phyloP scores from a whole-genome alignment of 1,140 invertebrate genomes.

The Gonioctena quinquepunctata region DNA sequence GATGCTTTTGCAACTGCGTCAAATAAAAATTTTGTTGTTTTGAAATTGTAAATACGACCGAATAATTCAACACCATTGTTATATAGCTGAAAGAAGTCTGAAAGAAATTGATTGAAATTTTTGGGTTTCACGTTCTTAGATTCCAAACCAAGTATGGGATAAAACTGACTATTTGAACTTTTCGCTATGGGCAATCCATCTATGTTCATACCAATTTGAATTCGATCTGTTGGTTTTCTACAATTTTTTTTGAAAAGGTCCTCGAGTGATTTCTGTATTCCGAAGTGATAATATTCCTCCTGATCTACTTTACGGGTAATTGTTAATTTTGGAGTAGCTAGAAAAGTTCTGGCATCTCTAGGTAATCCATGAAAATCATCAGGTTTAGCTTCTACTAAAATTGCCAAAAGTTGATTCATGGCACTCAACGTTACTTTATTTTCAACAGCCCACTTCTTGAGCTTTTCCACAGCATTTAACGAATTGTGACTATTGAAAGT shows the following conservation, averaged over 20 bases:
- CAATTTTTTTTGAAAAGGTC: background rate
- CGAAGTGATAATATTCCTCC: slow-evolving; percentile 2
- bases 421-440: slow-evolving; percentile 5
- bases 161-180: slow-evolving; percentile 15
- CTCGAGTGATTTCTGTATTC: background rate
- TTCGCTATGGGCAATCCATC: slow-evolving; percentile 9
- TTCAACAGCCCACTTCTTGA: background rate
- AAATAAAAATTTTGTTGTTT: slow-evolving; percentile 2
- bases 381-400: background rate
- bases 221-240: background rate
- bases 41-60: background rate
- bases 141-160: slow-evolving; percentile 8
- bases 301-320: background rate
- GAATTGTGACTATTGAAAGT: background rate
- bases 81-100: background rate
- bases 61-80: background rate
- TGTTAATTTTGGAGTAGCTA: background rate
- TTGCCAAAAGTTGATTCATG: slow-evolving; percentile 4
- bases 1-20: background rate
- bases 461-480: background rate
- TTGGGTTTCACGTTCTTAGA: background rate
- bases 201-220: slow-evolving; percentile 13
- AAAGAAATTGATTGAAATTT: background rate
- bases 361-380: background rate
- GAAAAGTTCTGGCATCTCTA: slow-evolving; percentile 7